A percentile compares a stretch with the other conserved stretches of the same genome.
Evolutionary conservation across 1,140 invertebrate genomes (phyloP).

Genomic region (Polyergus mexicanus): DNA sequence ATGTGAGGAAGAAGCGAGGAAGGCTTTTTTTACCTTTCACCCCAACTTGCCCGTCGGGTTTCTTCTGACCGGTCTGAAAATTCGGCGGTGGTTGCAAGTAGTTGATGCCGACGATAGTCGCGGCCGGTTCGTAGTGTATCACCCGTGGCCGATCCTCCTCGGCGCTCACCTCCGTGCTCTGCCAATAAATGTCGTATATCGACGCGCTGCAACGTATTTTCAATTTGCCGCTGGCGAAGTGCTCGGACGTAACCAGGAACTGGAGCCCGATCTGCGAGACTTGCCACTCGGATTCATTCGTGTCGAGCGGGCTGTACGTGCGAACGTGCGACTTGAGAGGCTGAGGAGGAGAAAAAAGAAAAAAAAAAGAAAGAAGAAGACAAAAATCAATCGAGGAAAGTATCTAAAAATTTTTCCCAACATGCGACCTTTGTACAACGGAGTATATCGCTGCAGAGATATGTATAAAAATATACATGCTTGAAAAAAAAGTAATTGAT

Average conservation of each 20-base stretch:
- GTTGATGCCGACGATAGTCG: constrained; percentile 84
- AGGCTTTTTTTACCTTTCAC: constrained; percentile 83
- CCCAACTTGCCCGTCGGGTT: constrained; percentile 84
- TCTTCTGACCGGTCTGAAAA: constrained; percentile 85
- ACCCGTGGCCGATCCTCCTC: constrained; percentile 86
- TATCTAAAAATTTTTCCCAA: neutral
- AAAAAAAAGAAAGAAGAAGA: neutral
- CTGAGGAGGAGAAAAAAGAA: constrained; percentile 75
- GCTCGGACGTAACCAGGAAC: constrained; percentile 87
- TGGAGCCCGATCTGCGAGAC: constrained; percentile 85
- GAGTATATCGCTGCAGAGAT: neutral
- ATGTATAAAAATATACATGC: no score
- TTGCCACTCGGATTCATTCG: constrained; percentile 80
- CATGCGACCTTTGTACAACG: no score
- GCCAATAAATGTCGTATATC: constrained; percentile 89
- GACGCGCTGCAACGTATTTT: constrained; percentile 89
- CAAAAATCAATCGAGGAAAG: neutral
- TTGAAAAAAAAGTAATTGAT: neutral
- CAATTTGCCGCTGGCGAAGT: constrained; percentile 87
- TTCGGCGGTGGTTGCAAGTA: constrained; percentile 85
- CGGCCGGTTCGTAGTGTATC: constrained; percentile 79
- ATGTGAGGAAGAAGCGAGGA: neutral
- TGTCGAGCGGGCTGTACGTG: constrained; percentile 77
- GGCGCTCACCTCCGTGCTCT: constrained; percentile 88
- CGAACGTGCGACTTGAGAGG: constrained; percentile 77